Conservation (phyloP, 1,140 invertebrate genomes). For the Epicauta chinensis region DNA sequence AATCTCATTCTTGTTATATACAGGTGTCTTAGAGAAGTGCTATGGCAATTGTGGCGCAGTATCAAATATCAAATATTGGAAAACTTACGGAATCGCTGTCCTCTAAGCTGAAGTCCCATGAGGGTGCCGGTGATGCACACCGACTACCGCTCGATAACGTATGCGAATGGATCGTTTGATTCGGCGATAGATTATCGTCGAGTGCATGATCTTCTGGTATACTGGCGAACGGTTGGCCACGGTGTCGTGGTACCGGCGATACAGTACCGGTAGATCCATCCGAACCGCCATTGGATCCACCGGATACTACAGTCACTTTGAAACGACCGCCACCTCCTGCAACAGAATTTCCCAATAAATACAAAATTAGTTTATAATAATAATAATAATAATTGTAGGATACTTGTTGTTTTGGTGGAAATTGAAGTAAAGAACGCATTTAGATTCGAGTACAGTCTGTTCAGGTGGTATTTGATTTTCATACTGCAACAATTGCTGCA, state of each 20-base stretch:
- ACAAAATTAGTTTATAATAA: too few species aligned
- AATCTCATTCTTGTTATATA: too few species aligned
- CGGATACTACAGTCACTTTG: conserved; percentile 39
- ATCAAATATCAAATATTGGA: too few species aligned
- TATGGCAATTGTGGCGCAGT: too few species aligned
- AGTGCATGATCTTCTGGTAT: conserved; percentile 40
- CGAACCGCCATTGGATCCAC: conserved; percentile 16
- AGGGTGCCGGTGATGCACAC: conserved; percentile 34
- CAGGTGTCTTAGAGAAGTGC: too few species aligned
- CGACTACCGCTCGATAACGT: conserved; percentile 23
- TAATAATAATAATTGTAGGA: conserved; percentile 7
- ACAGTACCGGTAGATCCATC: conserved; percentile 21
- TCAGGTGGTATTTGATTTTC: too few species aligned
- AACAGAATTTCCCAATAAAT: conserved; percentile 8
- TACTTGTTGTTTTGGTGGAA: too few species aligned
- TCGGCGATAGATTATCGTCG: conserved; percentile 22
- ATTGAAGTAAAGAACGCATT: too few species aligned
- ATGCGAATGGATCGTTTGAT: conserved; percentile 16
- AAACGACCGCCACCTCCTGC: conserved; percentile 29
- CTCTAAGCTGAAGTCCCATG: conserved; percentile 39
- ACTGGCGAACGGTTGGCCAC: conserved; percentile 37
- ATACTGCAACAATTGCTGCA: too few species aligned
- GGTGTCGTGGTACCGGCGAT: conserved; percentile 35
- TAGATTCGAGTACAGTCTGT: too few species aligned
- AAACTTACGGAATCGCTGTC: conserved; percentile 36